These are phyloP conservation scores for Netelia virgata DNA, from an alignment of 2,888 invertebrate genomes.

Conservation along the genomic window DNA sequence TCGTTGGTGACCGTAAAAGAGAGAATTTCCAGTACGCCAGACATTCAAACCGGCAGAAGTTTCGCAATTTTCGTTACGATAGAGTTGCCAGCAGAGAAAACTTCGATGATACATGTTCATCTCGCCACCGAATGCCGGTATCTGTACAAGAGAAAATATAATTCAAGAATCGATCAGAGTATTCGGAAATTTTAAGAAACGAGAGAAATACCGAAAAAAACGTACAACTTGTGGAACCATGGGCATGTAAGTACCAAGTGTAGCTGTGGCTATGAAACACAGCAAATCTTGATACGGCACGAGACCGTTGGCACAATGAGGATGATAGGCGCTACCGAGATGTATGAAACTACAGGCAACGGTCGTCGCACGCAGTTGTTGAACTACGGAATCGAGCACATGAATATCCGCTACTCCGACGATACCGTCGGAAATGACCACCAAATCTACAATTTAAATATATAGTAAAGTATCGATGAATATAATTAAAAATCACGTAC, in stretches of 20 bases:
- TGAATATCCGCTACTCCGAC: conserved; percentile 90
- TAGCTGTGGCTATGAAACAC: conserved; percentile 91
- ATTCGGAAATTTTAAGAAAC: neutral
- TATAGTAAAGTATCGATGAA: conserved; percentile 18
- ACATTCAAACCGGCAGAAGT: conserved; percentile 69
- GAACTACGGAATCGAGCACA: conserved; percentile 90
- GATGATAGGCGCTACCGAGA: conserved; percentile 89
- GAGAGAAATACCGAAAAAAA: conserved; percentile 58
- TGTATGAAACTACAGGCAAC: conserved; percentile 92
- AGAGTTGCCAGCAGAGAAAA: conserved; percentile 85
- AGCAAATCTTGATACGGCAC: conserved; percentile 91
- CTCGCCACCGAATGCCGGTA: conserved; percentile 70
- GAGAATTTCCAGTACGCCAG: conserved; percentile 85
- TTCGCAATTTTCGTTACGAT: conserved; percentile 75
- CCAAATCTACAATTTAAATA: conserved; percentile 87
- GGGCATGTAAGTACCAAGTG: conserved; percentile 90
- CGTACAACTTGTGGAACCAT: conserved; percentile 86
- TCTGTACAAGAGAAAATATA: conserved; percentile 64
- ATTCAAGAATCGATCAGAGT: neutral
- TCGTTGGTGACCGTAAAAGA: conserved; percentile 87
- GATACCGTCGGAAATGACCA: conserved; percentile 91
- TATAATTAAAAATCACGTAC: conserved; percentile 17
- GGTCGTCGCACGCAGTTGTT: conserved; percentile 90
- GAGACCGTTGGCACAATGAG: conserved; percentile 89
- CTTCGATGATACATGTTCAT: conserved; percentile 88